Evolutionary conservation across 1,140 invertebrate species (phyloP).

Genomic region (Hypothenemus hampei): DNA sequence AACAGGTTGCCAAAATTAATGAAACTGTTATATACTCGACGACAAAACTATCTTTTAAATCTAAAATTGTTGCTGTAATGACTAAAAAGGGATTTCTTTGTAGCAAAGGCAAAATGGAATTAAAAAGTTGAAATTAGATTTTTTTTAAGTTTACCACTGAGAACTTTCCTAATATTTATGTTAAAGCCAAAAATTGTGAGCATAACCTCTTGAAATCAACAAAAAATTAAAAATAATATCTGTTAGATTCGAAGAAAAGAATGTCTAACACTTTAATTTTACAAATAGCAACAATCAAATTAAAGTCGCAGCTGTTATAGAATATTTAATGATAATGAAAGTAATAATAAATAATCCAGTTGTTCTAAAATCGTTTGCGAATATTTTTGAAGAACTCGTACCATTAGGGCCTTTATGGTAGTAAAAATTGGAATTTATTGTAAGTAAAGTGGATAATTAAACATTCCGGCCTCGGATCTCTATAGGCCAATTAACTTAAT

Average conservation of each 20-base stretch:
- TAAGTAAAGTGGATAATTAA: background rate
- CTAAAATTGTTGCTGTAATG: conserved; percentile 6
- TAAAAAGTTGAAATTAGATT: background rate
- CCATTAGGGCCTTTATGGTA: background rate
- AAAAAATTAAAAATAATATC: too few relatives aligned
- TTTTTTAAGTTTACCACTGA: background rate
- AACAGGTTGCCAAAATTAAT: conserved; percentile 8
- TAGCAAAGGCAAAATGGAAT: background rate
- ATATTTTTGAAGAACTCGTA: background rate
- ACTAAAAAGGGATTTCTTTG: conserved; percentile 1
- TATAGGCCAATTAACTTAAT: conserved; percentile 22
- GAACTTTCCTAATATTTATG: background rate
- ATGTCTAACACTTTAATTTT: too few relatives aligned
- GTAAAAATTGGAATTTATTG: too few relatives aligned
- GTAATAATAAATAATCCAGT: conserved; percentile 1
- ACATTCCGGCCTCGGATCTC: conserved; percentile 8
- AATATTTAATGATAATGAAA: background rate
- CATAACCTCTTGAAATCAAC: too few relatives aligned
- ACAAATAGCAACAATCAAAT: too few relatives aligned
- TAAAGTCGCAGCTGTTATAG: background rate
- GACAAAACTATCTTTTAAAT: conserved; percentile 3
- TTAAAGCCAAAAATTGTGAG: too few relatives aligned
- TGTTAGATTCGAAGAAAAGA: too few relatives aligned
- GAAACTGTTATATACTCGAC: conserved; percentile 10
- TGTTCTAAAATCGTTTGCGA: background rate